Percentiles rank a stretch among this genome's conserved stretches.
These are phyloP conservation scores for Gadus chalcogrammus DNA, from an alignment of 2,113 vertebrate genomes.

Conservation along the genomic window DNA sequence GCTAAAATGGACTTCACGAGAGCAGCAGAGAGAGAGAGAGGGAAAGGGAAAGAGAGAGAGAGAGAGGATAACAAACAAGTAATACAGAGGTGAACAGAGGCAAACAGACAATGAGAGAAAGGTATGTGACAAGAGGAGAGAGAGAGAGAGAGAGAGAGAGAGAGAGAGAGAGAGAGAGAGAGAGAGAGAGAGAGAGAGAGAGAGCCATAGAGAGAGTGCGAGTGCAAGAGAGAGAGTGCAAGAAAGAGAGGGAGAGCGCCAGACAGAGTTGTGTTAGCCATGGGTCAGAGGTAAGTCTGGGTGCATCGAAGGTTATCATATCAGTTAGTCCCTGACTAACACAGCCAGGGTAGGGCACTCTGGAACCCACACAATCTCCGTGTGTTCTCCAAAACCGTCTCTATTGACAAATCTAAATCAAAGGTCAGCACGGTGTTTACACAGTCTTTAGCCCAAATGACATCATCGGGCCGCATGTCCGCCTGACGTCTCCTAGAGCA, in stretches of 20 bases:
- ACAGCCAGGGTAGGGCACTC: slow-evolving; percentile 48
- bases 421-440: slow-evolving; percentile 72
- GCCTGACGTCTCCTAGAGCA: slow-evolving; percentile 48
- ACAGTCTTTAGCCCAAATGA: slow-evolving; percentile 71
- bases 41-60: slow-evolving; percentile 21
- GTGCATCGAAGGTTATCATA: slow-evolving; percentile 52
- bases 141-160: too few relatives aligned
- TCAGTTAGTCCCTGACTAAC: slow-evolving; percentile 56
- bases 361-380: slow-evolving; percentile 63
- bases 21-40: slow-evolving; percentile 30
- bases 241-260: neutral
- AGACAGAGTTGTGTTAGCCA: slow-evolving; percentile 38
- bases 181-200: neutral
- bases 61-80: slow-evolving; percentile 2
- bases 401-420: slow-evolving; percentile 68
- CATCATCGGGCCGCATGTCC: slow-evolving; percentile 62
- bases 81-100: slow-evolving; percentile 33
- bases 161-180: slow-evolving; percentile 6
- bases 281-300: slow-evolving; percentile 47
- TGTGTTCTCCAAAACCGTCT: slow-evolving; percentile 57
- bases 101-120: slow-evolving; percentile 16
- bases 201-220: too few relatives aligned
- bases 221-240: too few relatives aligned
- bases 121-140: slow-evolving; percentile 37
- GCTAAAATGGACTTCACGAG: neutral